Conservation (phyloP, 2,888 invertebrate species). For the Nematopogon swammerdamellus region DNA sequence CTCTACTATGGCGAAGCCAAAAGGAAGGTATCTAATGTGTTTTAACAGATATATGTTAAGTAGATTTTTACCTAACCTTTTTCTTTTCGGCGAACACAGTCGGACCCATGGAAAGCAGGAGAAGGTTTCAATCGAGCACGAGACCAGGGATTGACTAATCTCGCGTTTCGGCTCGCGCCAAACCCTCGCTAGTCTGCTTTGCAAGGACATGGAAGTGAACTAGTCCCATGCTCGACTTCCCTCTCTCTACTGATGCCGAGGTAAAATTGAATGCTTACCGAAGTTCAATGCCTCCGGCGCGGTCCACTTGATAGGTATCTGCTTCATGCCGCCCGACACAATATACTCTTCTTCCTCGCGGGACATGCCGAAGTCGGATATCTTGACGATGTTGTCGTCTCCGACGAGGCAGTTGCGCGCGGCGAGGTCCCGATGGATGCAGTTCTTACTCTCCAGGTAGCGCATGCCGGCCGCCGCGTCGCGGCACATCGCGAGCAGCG, state of each 20-base stretch:
- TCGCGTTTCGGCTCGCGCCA: too few species aligned
- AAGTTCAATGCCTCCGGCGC: constrained; percentile 95
- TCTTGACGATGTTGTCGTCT: constrained; percentile 87
- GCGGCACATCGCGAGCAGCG: constrained; percentile 84
- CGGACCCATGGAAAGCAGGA: too few species aligned
- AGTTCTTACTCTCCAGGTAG: constrained; percentile 92
- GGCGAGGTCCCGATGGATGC: constrained; percentile 94
- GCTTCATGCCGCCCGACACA: constrained; percentile 96
- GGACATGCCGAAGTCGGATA: constrained; percentile 98
- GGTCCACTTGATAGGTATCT: constrained; percentile 98
- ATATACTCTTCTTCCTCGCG: constrained; percentile 95
- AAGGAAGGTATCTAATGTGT: too few species aligned
- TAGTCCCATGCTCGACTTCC: too few species aligned
- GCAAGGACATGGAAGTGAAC: too few species aligned
- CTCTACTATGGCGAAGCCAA: too few species aligned
- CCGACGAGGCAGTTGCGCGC: constrained; percentile 91
- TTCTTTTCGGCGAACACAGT: too few species aligned
- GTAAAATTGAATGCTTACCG: constrained; percentile 50
- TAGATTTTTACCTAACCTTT: background rate
- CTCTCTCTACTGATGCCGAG: too few species aligned
- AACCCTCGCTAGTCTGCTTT: too few species aligned
- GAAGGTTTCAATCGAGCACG: too few species aligned
- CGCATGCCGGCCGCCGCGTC: constrained; percentile 94
- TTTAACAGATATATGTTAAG: background rate
- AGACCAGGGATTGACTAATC: too few species aligned